Percentiles rank a stretch among this genome's conserved stretches.
phyloP scores from a whole-genome alignment of 1,140 invertebrate species.

The Campodea augens region DNA sequence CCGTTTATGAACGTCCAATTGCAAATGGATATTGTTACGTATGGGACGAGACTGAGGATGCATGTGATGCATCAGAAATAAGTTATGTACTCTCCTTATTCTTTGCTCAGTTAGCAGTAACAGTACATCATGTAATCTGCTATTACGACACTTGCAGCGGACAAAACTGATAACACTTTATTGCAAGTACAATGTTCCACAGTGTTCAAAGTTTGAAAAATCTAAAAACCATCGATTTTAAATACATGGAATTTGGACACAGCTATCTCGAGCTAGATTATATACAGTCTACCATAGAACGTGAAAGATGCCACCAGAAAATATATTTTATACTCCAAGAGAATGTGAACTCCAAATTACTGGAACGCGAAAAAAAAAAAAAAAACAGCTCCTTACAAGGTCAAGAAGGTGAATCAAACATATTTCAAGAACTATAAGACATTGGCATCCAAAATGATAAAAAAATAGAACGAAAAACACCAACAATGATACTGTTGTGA shows the following conservation, averaged over 20 bases:
- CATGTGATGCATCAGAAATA: conserved; percentile 5
- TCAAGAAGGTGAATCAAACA: neutral
- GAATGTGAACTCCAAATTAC: neutral
- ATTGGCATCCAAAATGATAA: neutral
- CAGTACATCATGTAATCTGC: conserved; percentile 6
- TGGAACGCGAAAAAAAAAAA: neutral
- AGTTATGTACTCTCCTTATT: too few species aligned
- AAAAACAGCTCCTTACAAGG: neutral
- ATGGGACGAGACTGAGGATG: conserved; percentile 9
- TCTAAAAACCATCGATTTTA: neutral
- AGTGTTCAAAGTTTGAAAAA: neutral
- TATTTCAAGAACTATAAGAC: neutral
- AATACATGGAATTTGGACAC: neutral
- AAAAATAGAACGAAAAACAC: neutral
- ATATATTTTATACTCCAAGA: neutral
- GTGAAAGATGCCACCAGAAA: neutral
- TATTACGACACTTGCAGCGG: conserved; percentile 12
- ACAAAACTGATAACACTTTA: conserved; percentile 9
- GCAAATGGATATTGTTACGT: conserved; percentile 10
- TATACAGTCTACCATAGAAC: neutral
- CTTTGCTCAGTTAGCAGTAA: conserved; percentile 2
- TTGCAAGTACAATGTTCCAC: neutral
- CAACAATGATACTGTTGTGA: neutral
- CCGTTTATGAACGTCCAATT: neutral
- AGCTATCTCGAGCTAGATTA: neutral